Evolutionary conservation across 1,140 invertebrate genomes (phyloP).

Genomic region (Aphis gossypii): DNA sequence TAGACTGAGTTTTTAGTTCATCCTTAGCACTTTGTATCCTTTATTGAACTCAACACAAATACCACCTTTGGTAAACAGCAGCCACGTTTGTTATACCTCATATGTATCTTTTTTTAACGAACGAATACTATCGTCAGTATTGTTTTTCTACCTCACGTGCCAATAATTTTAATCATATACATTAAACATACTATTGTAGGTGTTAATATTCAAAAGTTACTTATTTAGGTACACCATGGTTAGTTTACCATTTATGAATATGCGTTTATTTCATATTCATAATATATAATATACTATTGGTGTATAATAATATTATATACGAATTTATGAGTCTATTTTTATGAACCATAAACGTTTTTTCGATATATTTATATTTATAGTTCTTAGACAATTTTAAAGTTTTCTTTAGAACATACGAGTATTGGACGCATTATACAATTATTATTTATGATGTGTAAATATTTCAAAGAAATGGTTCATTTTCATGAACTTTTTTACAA

Average conservation of each 20-base stretch:
- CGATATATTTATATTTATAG: neutral
- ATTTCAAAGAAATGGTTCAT: neutral
- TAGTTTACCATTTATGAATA: too few species aligned
- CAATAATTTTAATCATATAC: neutral
- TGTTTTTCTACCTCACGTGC: neutral
- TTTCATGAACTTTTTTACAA: neutral
- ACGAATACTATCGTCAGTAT: neutral
- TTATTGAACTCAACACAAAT: neutral
- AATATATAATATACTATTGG: neutral
- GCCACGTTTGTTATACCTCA: neutral
- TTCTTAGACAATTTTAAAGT: neutral
- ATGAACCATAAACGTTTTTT: neutral
- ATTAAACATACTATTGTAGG: neutral
- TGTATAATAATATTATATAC: neutral
- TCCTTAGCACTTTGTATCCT: neutral
- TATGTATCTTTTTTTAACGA: neutral
- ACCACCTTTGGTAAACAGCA: neutral
- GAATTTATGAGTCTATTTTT: slow-evolving; percentile 4
- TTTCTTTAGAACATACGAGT: neutral
- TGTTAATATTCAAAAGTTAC: neutral
- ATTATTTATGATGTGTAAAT: slow-evolving; percentile 15
- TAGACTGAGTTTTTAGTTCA: neutral
- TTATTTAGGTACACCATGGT: neutral
- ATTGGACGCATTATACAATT: neutral
- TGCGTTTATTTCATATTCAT: too few species aligned